Evolutionary conservation across 2,888 invertebrate species (phyloP), one percentile per base, ranked within the genome.

Genomic region (Bimastos eiseni): DNA sequence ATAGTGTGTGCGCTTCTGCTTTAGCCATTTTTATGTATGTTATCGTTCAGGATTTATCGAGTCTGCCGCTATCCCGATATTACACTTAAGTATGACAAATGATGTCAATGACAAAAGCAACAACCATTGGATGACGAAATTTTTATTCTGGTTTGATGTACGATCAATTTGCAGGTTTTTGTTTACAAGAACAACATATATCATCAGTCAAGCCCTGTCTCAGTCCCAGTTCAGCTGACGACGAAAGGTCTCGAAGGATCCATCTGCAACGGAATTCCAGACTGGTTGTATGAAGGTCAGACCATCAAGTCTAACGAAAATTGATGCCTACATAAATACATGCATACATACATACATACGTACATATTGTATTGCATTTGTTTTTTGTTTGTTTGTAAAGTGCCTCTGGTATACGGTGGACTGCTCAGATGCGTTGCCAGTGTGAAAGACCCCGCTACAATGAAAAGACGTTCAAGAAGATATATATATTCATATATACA

Each of bases 161-260:
- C 17, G 70, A 70, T 70, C 11, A 55, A 30, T 86, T 34, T 30
- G 2, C 89, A 91, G 91, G 88, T 89, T 36, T 91, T 92, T 90
- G 92, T 92, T 13, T 91, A 92, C 92, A 91, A 91, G 13, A 92
- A 92, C 91, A 91, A 91, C 89, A 44, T 92, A 41, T 92, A 90
- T 88, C 91, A 91, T 89, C 92, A 92, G 88, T 33, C 86, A 15
- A 89, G 84, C 49, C 92, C 92, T n/a, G 37, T 55, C 36, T 49
- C 91, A 30, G 84, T 90, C n/a, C 91, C 92, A 21, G 41, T 88
- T 8, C 38, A 88, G 41, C 15, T 89, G n/a, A 89, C 89, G 5
- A 34, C 11, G 4, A 34, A 86, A 36, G 86, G 86, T 37, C 34
- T 34, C 34, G 86, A 86, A n/a, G 70, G 90, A 11, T 37, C 84